phyloP scores from a whole-genome alignment of 2,113 vertebrate species.

The Pao palembangensis region DNA sequence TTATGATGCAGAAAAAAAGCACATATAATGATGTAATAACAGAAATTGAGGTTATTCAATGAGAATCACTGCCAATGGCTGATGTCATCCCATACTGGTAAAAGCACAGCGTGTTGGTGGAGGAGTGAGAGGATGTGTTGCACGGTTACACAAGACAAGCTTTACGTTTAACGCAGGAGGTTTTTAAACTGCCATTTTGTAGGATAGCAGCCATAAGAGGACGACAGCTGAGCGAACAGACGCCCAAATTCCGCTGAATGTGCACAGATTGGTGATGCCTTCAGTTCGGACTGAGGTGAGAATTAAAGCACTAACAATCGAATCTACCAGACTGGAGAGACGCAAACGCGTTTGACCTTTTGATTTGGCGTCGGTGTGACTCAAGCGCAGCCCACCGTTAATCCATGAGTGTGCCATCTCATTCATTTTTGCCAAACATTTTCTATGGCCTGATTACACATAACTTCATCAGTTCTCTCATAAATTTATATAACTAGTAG shows the following conservation, averaged over 20 bases:
- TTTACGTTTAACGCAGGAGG: slow-evolving; percentile 15
- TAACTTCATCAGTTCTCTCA: slow-evolving; percentile 38
- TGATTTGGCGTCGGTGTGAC: slow-evolving; percentile 4
- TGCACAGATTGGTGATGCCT: slow-evolving; percentile 48
- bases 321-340: slow-evolving; percentile 26
- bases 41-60: slow-evolving; percentile 18
- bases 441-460: slow-evolving; percentile 58
- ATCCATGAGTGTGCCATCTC: slow-evolving; percentile 65
- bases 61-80: slow-evolving; percentile 58
- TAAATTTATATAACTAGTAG: slow-evolving; percentile 66
- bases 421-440: slow-evolving; percentile 75
- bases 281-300: slow-evolving; percentile 13
- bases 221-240: slow-evolving; percentile 44
- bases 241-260: slow-evolving; percentile 58
- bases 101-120: slow-evolving; percentile 31
- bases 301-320: slow-evolving; percentile 52
- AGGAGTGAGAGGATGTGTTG: slow-evolving; percentile 25
- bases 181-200: slow-evolving; percentile 74
- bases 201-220: slow-evolving; percentile 79
- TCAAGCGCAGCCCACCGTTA: slow-evolving; percentile 46
- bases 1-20: slow-evolving; percentile 21
- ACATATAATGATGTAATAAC: not conserved
- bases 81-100: slow-evolving; percentile 26
- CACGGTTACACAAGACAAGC: slow-evolving; percentile 22
- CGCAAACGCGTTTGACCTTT: slow-evolving; percentile 1